Conservation (phyloP, 2,888 invertebrate species). For the Brachyopa scutellaris region DNA sequence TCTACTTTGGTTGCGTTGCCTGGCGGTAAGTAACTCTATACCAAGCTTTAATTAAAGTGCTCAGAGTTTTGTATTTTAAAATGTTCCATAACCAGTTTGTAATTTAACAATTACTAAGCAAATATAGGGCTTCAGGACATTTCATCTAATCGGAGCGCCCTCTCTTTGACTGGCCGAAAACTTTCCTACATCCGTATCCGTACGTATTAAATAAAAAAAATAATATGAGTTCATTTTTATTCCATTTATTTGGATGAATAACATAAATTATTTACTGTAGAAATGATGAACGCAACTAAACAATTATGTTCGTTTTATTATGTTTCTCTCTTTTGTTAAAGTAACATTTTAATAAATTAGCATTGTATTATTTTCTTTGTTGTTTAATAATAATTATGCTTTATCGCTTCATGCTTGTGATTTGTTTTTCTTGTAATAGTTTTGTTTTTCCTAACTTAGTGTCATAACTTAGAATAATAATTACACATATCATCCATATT, state of each 20-base stretch:
- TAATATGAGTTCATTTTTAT: slow-evolving; percentile 9
- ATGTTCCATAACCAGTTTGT: too few species aligned
- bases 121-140: too few species aligned
- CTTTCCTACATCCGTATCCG: too few species aligned
- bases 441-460: slow-evolving; percentile 44
- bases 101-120: too few species aligned
- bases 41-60: too few species aligned
- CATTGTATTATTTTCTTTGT: slow-evolving; percentile 40
- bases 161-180: too few species aligned
- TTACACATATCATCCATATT: slow-evolving; percentile 60
- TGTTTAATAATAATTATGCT: slow-evolving; percentile 32
- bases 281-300: slow-evolving; percentile 22
- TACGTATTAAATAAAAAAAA: too few species aligned
- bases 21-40: too few species aligned
- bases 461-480: slow-evolving; percentile 67
- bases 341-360: slow-evolving; percentile 65
- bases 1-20: too few species aligned
- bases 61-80: too few species aligned
- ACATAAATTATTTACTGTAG: slow-evolving; percentile 2
- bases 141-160: too few species aligned
- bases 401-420: slow-evolving; percentile 24
- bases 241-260: neutral
- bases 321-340: slow-evolving; percentile 18
- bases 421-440: slow-evolving; percentile 17
- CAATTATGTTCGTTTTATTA: neutral